Percentiles rank a stretch among this genome's conserved stretches.
Evolutionary conservation across 2,113 vertebrate species (phyloP).

Genomic region (Opisthocomus hoazin): DNA sequence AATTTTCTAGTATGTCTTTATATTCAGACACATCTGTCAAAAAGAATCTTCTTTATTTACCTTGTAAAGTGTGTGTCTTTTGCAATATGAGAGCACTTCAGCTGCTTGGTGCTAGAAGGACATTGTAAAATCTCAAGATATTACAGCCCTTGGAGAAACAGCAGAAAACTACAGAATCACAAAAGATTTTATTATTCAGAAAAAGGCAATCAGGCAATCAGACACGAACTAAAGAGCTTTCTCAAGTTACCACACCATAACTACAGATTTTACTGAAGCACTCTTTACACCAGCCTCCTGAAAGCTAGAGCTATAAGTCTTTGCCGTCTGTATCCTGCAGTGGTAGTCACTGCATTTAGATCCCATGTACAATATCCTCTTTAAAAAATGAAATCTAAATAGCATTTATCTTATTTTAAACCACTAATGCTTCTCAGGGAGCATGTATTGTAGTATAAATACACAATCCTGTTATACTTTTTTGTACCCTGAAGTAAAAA

Average conservation of each 20-base stretch:
- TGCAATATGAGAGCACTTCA: conserved; percentile 70
- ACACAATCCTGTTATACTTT: background rate
- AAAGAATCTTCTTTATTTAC: conserved; percentile 59
- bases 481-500: background rate
- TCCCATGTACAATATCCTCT: background rate
- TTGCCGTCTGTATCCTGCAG: background rate
- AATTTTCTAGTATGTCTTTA: conserved; percentile 13
- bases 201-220: background rate
- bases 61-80: conserved; percentile 68
- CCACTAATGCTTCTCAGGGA: background rate
- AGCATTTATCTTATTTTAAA: background rate
- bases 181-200: background rate
- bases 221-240: background rate
- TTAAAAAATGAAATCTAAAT: background rate
- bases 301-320: background rate
- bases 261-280: background rate
- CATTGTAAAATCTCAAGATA: conserved; percentile 73
- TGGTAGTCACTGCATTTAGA: background rate
- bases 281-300: background rate
- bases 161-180: conserved; percentile 65
- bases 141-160: conserved; percentile 70
- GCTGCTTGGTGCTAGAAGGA: conserved; percentile 61
- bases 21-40: conserved; percentile 15
- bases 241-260: background rate
- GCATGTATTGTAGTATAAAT: background rate